These are phyloP conservation scores for Zonotrichia albicollis DNA, from an alignment of 2,797 vertebrate genomes.

Conservation along the genomic window DNA sequence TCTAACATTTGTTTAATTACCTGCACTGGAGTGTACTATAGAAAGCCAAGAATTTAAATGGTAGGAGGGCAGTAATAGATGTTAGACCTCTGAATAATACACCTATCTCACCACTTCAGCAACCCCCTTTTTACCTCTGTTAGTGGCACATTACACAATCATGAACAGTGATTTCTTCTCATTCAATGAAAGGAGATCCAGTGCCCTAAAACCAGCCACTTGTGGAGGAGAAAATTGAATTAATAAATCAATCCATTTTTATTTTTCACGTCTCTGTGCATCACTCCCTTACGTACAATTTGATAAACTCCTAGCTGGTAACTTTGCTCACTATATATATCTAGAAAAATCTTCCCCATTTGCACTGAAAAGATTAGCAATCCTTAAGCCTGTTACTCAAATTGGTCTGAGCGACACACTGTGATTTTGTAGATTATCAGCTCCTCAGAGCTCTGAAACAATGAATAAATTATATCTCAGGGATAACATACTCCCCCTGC, in stretches of 20 bases:
- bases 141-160: background rate
- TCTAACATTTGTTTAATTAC: background rate
- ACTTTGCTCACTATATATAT: background rate
- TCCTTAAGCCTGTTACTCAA: background rate
- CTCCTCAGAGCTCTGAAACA: background rate
- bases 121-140: background rate
- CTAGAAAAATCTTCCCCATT: background rate
- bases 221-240: background rate
- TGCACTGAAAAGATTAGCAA: background rate
- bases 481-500: rapidly evolving
- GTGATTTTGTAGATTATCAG: background rate
- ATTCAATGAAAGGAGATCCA: background rate
- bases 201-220: background rate
- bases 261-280: background rate
- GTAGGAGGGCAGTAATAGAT: background rate
- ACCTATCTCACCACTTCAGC: background rate
- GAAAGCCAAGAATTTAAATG: background rate
- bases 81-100: background rate
- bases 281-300: background rate
- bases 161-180: background rate
- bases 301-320: background rate
- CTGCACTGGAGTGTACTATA: background rate
- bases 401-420: background rate
- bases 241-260: background rate
- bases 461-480: background rate